phyloP scores from a whole-genome alignment of 2,888 invertebrate genomes.

The Smittia sp. region DNA sequence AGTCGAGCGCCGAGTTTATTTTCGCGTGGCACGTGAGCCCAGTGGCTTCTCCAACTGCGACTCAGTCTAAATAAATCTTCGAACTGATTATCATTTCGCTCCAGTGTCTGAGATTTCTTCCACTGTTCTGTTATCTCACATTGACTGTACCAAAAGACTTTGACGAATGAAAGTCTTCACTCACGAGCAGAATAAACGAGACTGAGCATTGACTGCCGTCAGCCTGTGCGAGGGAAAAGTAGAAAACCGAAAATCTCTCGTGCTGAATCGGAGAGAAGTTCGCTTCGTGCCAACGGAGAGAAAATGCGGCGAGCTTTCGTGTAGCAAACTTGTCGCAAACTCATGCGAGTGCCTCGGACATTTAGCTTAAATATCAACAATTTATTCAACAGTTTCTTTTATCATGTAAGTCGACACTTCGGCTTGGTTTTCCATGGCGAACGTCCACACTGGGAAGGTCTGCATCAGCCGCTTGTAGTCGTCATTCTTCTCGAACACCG shows the following conservation, averaged over 20 bases:
- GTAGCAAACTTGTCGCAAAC: not conserved
- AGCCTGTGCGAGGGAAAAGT: not conserved
- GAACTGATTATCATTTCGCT: not conserved
- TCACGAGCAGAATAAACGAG: not conserved
- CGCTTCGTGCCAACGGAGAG: not conserved
- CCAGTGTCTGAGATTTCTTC: not conserved
- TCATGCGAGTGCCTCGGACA: not conserved
- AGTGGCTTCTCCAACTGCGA: not conserved
- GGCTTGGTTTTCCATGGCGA: conserved; percentile 10
- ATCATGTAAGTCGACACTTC: conserved; percentile 8
- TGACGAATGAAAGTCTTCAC: not conserved
- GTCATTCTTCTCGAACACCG: not conserved
- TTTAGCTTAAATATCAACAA: too few species aligned
- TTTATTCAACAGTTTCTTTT: too few species aligned
- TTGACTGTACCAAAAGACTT: conserved; percentile 5
- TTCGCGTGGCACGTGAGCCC: not conserved
- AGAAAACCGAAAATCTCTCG: not conserved
- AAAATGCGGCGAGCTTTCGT: not conserved
- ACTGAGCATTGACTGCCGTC: not conserved
- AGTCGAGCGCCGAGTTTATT: not conserved
- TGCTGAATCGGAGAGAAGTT: not conserved
- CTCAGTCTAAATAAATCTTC: not conserved
- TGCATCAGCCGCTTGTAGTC: not conserved
- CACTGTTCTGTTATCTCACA: conserved; percentile 6
- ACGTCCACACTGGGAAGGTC: conserved; percentile 19